Evolutionary conservation across 2,797 vertebrate genomes (phyloP), one percentile per base, ranked within the genome.

Genomic region (Ctenopoma multispine): DNA sequence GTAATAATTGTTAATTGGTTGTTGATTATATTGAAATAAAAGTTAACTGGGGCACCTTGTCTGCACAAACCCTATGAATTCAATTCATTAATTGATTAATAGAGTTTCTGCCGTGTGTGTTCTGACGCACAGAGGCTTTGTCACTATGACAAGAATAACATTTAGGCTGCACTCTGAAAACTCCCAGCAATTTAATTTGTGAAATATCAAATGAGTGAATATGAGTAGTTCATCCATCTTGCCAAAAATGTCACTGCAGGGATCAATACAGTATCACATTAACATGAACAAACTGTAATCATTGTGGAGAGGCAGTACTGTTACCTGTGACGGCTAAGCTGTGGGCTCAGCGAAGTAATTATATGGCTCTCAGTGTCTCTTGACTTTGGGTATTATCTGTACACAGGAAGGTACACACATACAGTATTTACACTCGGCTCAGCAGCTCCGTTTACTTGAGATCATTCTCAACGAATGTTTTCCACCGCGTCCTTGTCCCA

Each of bases 271-370:
- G 41, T 17, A 3, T 62, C 27, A 36, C 41, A 67, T n/a, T 31
- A 58, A 61, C 41, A 56, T 21, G 17, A 64, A 24, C 24, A 51
- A 34, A 29, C 44, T 73, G 55, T 69, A 59, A 54, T 59, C n/a
- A 55, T 36, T 44, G 34, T 4, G 24, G 15, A 5, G 48, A 60
- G 63, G 38, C 51, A 10, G 51, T 14, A 3, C 5, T 13, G 43
- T 66, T 56, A 36, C n/a, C 51, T 23, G 34, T 15, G 57, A 56
- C n/a, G 17, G 59, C 51, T 59, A 3, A 43, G 47, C n/a, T 50
- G n/a, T 57, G 23, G 53, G 53, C 74, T 72, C 59, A 7, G 9
- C 21, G 13, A 55, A 50, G 49, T 70, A 59, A 72, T 79, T 66
- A 51, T 43, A 64, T 20, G 56, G 55, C 24, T 50, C 17, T 51